phyloP scores from a whole-genome alignment of 1,140 invertebrate species.

The Propsilocerus akamusi region DNA sequence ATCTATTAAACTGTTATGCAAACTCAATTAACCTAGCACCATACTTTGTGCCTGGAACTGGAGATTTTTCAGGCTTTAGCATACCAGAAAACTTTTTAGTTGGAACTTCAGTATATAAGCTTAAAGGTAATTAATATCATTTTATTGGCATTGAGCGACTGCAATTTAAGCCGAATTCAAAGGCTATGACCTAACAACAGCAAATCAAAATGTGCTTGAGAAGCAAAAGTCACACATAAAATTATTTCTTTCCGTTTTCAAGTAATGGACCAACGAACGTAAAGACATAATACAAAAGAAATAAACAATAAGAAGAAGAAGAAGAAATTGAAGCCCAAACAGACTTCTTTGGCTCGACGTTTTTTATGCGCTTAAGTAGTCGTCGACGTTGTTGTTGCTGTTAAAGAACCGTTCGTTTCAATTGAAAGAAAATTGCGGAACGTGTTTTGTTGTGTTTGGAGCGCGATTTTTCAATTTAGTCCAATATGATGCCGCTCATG shows the following conservation, averaged over 20 bases:
- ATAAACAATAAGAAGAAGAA: neutral
- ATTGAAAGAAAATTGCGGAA: slow-evolving; percentile 19
- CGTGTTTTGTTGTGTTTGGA: slow-evolving; percentile 20
- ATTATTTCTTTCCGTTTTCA: slow-evolving; percentile 6
- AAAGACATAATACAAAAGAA: neutral
- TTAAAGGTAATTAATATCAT: slow-evolving; percentile 30
- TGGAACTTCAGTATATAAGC: slow-evolving; percentile 54
- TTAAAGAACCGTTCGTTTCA: slow-evolving; percentile 11
- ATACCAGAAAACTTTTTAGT: slow-evolving; percentile 56
- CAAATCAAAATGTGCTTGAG: no score
- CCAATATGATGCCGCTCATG: neutral
- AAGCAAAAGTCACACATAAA: slow-evolving; percentile 5
- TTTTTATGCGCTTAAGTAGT: no score
- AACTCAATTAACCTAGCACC: slow-evolving; percentile 52
- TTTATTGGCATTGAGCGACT: neutral
- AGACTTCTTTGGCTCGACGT: neutral
- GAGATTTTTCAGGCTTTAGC: slow-evolving; percentile 56
- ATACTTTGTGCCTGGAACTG: slow-evolving; percentile 48
- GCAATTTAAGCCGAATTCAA: slow-evolving; percentile 9
- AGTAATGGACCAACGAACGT: neutral
- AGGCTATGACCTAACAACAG: no score
- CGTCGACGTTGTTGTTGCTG: neutral
- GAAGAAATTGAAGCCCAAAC: neutral
- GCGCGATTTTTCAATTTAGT: neutral
- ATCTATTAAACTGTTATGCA: no score